Conservation (phyloP, 2,113 vertebrate species). For the Antidorcas marsupialis region DNA sequence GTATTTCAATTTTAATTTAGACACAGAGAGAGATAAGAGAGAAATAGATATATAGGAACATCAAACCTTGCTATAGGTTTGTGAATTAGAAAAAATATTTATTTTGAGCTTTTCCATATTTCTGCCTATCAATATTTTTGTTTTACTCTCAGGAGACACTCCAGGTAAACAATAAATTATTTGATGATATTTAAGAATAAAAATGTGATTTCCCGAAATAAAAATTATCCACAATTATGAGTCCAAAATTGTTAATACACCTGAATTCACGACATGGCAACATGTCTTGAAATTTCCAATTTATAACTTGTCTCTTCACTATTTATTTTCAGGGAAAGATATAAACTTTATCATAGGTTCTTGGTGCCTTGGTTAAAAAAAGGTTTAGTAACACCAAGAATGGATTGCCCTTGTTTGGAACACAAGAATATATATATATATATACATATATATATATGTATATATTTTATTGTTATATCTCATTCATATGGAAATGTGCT, state of each 20-base stretch:
- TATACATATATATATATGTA: too few species aligned
- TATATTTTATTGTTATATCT: not conserved
- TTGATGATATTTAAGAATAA: not conserved
- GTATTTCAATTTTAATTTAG: not conserved
- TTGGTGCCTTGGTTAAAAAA: not conserved
- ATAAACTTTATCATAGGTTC: not conserved
- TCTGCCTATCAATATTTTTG: not conserved
- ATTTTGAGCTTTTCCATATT: not conserved
- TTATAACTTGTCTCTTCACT: not conserved
- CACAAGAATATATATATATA: too few species aligned
- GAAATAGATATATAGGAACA: not conserved
- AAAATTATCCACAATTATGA: not conserved
- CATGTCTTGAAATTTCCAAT: not conserved
- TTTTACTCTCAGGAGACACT: not conserved
- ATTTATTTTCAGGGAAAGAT: not conserved
- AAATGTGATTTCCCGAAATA: not conserved
- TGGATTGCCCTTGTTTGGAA: not conserved
- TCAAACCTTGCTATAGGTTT: not conserved
- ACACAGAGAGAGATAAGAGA: not conserved
- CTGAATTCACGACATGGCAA: not conserved
- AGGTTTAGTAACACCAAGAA: not conserved
- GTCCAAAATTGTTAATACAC: not conserved
- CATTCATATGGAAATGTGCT: not conserved
- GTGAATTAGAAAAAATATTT: not conserved
- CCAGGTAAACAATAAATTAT: not conserved